Evolutionary conservation across 1,140 invertebrate species (phyloP), one percentile per base, ranked within the genome.

Genomic region (Augochlora pura): DNA sequence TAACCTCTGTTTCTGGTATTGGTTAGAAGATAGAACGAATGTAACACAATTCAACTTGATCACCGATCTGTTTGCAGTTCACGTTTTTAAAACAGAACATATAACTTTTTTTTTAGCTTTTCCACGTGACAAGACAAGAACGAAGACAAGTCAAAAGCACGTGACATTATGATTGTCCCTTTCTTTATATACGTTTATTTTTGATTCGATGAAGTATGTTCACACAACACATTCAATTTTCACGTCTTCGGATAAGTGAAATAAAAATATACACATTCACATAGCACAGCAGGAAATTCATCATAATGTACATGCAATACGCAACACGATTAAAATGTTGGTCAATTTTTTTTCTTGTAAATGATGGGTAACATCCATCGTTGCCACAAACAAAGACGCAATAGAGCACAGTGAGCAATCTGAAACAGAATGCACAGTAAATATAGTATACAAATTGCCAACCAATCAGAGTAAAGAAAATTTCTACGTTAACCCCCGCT

Each of bases 111-210:
- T 82, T 82, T 84, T 69, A 80, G 73, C 72, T 81, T 86, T 85
- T 86, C 80, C 84, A 86, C 84, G 84, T 85, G 84, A 86, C 85
- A 85, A 85, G 85, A 85, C 83, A 75, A 78, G 71, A 82, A 85
- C 63, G 80, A 85, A 85, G 73, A 60, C 75, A 54, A 62, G 46
- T 38, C 42, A 80, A 57, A 66, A 81, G 82, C 84, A 86, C 84
- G 84, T 86, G 84, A 86, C 84, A 82, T 82, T 76, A 46, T 82
- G 83, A 85, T 85, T 84, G 67, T 54, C 82, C 79, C 66, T 39
- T 52, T 18, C 38, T 66, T 52, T 18, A 52, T 4, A 52, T 18
- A 52, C 68, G 23, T 38, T 27, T 62, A 54, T 18, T 23, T 52
- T 57, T 27, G 32, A 25, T 46, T 59, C 8, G n/a, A 69, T 18